These are phyloP conservation scores for Clepsis dumicolana DNA, from an alignment of 2,888 invertebrate species.

Conservation along the genomic window DNA sequence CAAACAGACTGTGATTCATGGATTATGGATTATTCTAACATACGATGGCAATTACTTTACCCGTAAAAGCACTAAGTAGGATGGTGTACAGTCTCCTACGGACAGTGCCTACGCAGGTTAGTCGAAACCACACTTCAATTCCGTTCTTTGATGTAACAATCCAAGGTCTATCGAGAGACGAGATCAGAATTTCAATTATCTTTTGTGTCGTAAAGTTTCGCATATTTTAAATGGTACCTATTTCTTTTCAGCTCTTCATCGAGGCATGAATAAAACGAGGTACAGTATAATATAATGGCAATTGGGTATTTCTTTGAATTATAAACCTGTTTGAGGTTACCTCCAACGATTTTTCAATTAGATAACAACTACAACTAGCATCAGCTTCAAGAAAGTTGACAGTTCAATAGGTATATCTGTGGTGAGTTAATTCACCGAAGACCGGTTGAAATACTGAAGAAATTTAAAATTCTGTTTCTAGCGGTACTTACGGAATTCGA, in stretches of 20 bases:
- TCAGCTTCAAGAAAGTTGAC: too few relatives aligned
- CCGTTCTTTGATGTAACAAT: constrained; percentile 15
- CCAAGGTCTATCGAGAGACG: constrained; percentile 13
- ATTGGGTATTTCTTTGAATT: background rate
- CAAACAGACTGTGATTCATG: background rate
- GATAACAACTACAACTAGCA: too few relatives aligned
- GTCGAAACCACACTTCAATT: constrained; percentile 13
- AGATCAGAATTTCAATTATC: constrained; percentile 23
- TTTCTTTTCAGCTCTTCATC: constrained; percentile 12
- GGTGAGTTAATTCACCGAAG: too few relatives aligned
- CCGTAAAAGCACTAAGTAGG: background rate
- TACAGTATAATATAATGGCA: background rate
- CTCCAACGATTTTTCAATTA: too few relatives aligned
- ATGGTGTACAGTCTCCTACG: background rate
- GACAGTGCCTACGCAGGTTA: constrained; percentile 9
- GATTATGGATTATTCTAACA: background rate
- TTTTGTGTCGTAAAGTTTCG: constrained; percentile 3
- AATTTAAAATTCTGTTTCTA: too few relatives aligned
- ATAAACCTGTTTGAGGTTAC: too few relatives aligned
- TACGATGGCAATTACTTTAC: background rate
- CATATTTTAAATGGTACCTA: constrained; percentile 3
- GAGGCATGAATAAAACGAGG: background rate
- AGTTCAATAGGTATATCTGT: too few relatives aligned
- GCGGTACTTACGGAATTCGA: too few relatives aligned
- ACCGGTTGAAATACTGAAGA: too few relatives aligned